Evolutionary conservation across 2,113 vertebrate genomes (phyloP).

Genomic region (Prunella fulvescens): DNA sequence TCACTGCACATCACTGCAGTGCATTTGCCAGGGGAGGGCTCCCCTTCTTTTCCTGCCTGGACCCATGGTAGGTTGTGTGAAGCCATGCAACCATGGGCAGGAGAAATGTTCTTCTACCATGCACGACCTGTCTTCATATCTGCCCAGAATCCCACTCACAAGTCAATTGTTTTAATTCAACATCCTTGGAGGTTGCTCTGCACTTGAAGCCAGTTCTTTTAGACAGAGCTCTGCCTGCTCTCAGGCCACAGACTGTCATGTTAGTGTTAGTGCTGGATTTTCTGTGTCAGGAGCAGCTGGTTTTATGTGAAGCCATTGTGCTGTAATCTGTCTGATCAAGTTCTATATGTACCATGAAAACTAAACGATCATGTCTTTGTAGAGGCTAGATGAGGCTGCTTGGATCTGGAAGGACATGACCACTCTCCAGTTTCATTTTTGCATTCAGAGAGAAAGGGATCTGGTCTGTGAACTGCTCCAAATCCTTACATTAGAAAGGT

Average conservation of each 20-base stretch:
- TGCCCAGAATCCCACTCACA: not conserved
- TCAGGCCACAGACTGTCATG: not conserved
- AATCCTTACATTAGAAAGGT: not conserved
- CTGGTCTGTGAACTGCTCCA: not conserved
- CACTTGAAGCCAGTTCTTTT: not conserved
- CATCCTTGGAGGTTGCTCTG: not conserved
- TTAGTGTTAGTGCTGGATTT: not conserved
- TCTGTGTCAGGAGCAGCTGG: not conserved
- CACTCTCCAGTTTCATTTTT: not conserved
- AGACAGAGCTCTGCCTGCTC: accelerated
- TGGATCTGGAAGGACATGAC: not conserved
- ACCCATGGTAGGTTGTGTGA: not conserved
- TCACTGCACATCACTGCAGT: not conserved
- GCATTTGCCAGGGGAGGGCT: not conserved
- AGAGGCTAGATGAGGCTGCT: not conserved
- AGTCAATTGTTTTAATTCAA: not conserved
- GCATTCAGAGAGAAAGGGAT: not conserved
- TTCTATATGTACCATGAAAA: not conserved
- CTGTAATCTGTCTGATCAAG: not conserved
- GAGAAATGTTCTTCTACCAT: not conserved
- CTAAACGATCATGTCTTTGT: not conserved
- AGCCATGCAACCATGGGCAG: not conserved
- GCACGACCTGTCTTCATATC: accelerated
- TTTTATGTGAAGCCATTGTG: not conserved
- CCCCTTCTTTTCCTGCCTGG: not conserved